Evolutionary conservation across 2,888 invertebrate species (phyloP).

Genomic region (Ceriagrion tenellum): DNA sequence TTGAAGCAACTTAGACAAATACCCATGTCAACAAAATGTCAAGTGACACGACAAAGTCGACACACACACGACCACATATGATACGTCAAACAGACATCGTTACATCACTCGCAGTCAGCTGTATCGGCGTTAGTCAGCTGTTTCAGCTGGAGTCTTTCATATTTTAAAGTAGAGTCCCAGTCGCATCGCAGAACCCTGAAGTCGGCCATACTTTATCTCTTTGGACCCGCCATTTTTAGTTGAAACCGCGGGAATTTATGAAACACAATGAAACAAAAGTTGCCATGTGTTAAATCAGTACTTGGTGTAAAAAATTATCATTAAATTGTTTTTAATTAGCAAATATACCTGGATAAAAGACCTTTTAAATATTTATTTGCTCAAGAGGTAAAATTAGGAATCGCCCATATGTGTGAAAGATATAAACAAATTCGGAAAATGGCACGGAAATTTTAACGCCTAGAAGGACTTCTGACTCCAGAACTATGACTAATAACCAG

Average conservation of each 20-base stretch:
- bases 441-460: too few relatives aligned
- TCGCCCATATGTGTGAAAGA: too few relatives aligned
- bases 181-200: neutral
- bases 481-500: too few relatives aligned
- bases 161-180: neutral
- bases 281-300: too few relatives aligned
- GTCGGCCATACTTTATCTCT: neutral
- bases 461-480: too few relatives aligned
- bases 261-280: neutral
- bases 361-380: too few relatives aligned
- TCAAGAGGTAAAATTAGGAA: too few relatives aligned
- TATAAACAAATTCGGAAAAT: too few relatives aligned
- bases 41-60: neutral
- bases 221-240: neutral
- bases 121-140: conserved; percentile 32
- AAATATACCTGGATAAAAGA: too few relatives aligned
- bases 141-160: neutral
- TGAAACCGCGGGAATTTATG: neutral
- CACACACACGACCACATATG: neutral
- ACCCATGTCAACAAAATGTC: conserved; percentile 45
- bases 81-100: neutral
- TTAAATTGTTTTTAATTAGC: too few relatives aligned
- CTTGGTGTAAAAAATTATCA: too few relatives aligned
- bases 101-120: conserved; percentile 35
- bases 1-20: conserved; percentile 10